Base-by-base conservation (phyloP, 2,888 invertebrate genomes). In the Drosophila borborema region DNA sequence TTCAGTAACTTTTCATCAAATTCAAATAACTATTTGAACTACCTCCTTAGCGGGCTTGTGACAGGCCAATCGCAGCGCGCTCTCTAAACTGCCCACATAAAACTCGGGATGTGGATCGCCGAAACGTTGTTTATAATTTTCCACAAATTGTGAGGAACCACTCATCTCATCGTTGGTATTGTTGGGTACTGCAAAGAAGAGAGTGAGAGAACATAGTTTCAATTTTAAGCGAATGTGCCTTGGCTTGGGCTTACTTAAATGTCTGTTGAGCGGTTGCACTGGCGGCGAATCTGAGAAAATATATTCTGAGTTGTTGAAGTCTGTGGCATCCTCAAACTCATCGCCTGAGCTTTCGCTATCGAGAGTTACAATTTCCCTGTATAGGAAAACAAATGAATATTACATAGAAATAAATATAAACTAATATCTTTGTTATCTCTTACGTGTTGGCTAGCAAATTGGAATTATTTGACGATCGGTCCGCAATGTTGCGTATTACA, bases 11-110 rank as follows among this genome's bases (percentile, higher is more conserved):
- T 9, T 10, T 3, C 2, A 6, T 23, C 1, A 28, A 3, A 53
- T 28, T 5, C 9, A 20, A 2, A 3, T 16, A 2, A 9, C n/a
- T 40, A 2, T 16, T 45, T 31, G 14, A 20, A 93, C 92, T 94
- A 98, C 98, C 94, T 98, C 98, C 94, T 96, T 97, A 67, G 98
- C 98, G 70, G 97, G 96, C 93, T 96, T 97, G 81, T 96, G 94
- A 92, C 98, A 97, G 34, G 98, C 97, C 93, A 98, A 97, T 92
- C 96, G 96, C 71, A 98, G 95, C 55, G 98, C 98, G 92, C 97
- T 97, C 80, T 98, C 98, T 67, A 99, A 94, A 36, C 97, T 96
- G 45, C 99, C 98, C 86, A 97, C 97, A 94, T 96, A 99, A 94
- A 99, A 99, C 85, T 96, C 95, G 3, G 99, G 98, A 93, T 97